These are phyloP conservation scores for Scaptomyza reducta DNA, from an alignment of 2,888 invertebrate genomes.

Conservation along the genomic window DNA sequence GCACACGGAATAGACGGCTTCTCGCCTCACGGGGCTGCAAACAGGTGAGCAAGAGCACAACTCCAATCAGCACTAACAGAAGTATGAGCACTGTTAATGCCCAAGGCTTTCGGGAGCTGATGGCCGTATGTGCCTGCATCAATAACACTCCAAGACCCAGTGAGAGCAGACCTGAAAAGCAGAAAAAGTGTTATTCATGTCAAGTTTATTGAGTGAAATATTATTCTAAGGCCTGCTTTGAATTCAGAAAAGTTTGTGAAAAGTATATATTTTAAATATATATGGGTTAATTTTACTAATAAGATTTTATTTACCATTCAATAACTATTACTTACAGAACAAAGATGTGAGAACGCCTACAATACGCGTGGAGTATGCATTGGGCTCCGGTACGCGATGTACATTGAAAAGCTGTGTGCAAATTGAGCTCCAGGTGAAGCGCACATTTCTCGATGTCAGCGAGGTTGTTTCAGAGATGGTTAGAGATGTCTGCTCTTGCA, in stretches of 20 bases:
- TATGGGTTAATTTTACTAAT: no score
- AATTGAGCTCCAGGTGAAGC: slow-evolving; percentile 61
- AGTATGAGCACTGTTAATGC: slow-evolving; percentile 66
- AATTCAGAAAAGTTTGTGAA: background rate
- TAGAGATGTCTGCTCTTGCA: slow-evolving; percentile 27
- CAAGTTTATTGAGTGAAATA: background rate
- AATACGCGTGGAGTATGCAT: slow-evolving; percentile 73
- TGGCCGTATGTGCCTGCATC: slow-evolving; percentile 73
- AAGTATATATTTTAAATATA: background rate
- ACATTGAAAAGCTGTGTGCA: slow-evolving; percentile 80
- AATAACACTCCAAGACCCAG: slow-evolving; percentile 78
- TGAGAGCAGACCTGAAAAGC: slow-evolving; percentile 72
- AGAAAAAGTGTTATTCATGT: background rate
- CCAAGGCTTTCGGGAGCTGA: slow-evolving; percentile 73
- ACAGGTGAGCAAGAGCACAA: slow-evolving; percentile 76
- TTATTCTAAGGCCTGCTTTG: background rate
- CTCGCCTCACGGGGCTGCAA: slow-evolving; percentile 80
- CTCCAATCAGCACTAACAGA: slow-evolving; percentile 61
- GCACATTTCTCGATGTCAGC: slow-evolving; percentile 67
- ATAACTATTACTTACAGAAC: slow-evolving; percentile 73
- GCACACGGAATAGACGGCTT: slow-evolving; percentile 87
- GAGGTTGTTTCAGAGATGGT: slow-evolving; percentile 66
- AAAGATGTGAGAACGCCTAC: slow-evolving; percentile 76
- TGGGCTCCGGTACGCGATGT: slow-evolving; percentile 71
- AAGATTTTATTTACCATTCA: background rate